phyloP scores from a whole-genome alignment of 2,888 invertebrate genomes.

The Heliconius ethilla region DNA sequence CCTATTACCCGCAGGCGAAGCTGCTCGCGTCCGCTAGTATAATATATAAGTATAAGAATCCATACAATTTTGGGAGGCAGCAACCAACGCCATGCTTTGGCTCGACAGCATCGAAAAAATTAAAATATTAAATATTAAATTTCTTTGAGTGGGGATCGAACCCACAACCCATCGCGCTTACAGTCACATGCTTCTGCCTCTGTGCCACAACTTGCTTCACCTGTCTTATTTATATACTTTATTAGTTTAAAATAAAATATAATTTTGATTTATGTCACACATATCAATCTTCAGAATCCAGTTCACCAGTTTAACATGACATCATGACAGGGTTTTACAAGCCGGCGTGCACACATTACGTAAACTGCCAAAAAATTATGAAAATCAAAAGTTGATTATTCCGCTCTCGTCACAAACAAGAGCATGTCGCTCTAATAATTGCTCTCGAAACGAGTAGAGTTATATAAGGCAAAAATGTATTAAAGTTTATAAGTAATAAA shows the following conservation, averaged over 20 bases:
- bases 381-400: conserved; percentile 64
- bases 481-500: conserved; percentile 33
- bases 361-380: conserved; percentile 60
- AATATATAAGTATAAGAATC: no score
- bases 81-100: no score
- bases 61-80: no score
- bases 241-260: background rate
- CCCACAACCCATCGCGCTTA: no score
- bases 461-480: conserved; percentile 58
- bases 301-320: conserved; percentile 45
- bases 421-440: conserved; percentile 64
- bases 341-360: conserved; percentile 54
- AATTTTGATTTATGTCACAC: background rate
- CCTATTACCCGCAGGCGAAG: no score
- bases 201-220: no score
- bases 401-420: conserved; percentile 63
- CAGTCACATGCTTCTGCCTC: no score
- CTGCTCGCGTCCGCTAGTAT: no score
- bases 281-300: conserved; percentile 18
- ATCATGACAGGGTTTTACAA: conserved; percentile 46
- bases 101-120: no score
- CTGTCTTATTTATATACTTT: no score
- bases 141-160: no score
- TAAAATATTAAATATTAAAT: no score
- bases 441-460: conserved; percentile 54